Evolutionary conservation across 2,888 invertebrate species (phyloP), one percentile per base, ranked within the genome.

Genomic region (Spilarctia lutea): DNA sequence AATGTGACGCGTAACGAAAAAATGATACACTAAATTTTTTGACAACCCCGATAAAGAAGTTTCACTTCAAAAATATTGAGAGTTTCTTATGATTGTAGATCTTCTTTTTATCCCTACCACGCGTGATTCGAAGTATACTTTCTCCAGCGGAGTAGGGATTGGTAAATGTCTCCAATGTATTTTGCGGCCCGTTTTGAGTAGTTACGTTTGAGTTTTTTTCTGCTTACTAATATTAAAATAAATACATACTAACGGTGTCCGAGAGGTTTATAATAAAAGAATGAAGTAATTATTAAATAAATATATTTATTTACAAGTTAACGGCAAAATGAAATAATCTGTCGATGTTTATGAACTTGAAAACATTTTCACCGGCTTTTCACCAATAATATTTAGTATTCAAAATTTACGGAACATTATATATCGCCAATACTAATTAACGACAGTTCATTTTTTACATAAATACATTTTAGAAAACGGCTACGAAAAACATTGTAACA

Each of bases 271-370:
- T 33, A 94, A 90, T 92, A 79, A 94, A 93, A 94, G 89, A 87
- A 83, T 83, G 73, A 72, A 70, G 77, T 91, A 93, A 93, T 94
- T 91, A 91, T 95, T 94, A 95, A 95, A 96, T 96, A 96, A 95
- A 96, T 95, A 95, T 96, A 94, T 95, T 95, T 96, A 96, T 96
- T 94, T 96, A 96, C 95, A 96, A 71, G 87, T 88, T 92, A 95
- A 95, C 94, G 90, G 90, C 91, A 88, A 94, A 94, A 91, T 91
- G 88, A 94, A 93, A 91, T 88, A 89, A 90, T 87, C 90, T 89
- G 93, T 95, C 93, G 94, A 94, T 95, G 94, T 93, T 91, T 87
- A 89, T 86, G 90, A 92, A 90, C 81, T 88, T 88, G 81, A 81
- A 90, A 89, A 87, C 86, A 88, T 85, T 88, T 79, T 84, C 87